Base-by-base conservation (phyloP, 2,113 vertebrate genomes). In the Sapajus apella region DNA sequence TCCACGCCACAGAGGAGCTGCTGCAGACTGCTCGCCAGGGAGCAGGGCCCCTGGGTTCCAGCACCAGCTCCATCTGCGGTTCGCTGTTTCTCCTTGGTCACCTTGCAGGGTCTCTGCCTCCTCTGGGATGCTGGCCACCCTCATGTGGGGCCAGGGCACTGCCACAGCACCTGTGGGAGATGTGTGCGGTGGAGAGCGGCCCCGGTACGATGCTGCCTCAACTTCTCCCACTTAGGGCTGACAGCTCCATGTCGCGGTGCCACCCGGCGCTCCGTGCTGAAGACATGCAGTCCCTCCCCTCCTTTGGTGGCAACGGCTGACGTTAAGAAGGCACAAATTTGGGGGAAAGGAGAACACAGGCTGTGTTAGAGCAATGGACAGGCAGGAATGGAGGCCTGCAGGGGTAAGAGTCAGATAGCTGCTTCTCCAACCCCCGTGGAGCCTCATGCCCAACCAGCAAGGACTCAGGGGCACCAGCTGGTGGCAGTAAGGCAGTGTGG, bases 401-500 rank as follows among this genome's bases (percentile, higher is more conserved):
- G 30, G 16, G 43, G 21, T 14, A 2, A 43, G 37, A 12, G 32
- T 35, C 30, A 3, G 10, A 1, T 5, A 20, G 14, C 5, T 45
- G 35, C 18, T 50, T 12, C 14, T 43, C n/a, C 37, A 14, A 50
- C 37, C 68, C 23, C 56, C 1, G 10, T 18, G 4, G 32, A 73
- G 47, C 40, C 37, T 3, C 56, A 1, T 3, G 4, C 17, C 35
- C 40, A 9, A 5, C 4, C 18, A 32, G 35, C 12, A 83, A 84
- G 14, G 4, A 40, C 12, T 18, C 2, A 1, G 3, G 16, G 82
- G 32, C 37, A 16, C 5, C 23, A 20, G 23, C 21, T 8, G 17
- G 1, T 23, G 3, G n/a, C 12, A 25, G 50, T 23, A 1, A 16
- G 12, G 3, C 6, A 3, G 27, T 25, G 10, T 30, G 79, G 3